These are phyloP conservation scores for Doryteuthis pealeii DNA, from an alignment of 1,140 invertebrate genomes.

Conservation along the genomic window DNA sequence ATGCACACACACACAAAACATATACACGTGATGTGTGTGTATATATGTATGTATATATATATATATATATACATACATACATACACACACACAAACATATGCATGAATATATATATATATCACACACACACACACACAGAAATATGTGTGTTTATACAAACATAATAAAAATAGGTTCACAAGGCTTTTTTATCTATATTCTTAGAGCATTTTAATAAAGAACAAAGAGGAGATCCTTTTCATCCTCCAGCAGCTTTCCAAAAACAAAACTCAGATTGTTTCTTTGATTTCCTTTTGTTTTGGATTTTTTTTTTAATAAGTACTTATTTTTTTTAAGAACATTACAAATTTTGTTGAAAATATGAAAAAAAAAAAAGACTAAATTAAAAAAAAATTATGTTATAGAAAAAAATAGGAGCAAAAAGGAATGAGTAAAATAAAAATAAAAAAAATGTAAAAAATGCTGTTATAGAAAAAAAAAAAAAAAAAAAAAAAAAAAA, in stretches of 20 bases:
- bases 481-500: too few relatives aligned
- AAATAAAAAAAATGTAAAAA: too few relatives aligned
- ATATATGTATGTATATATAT: not conserved
- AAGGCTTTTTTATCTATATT: not conserved
- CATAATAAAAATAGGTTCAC: not conserved
- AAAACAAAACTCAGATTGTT: not conserved
- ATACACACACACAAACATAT: not conserved
- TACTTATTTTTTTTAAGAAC: too few relatives aligned
- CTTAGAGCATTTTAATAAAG: not conserved
- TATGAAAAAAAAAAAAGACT: too few relatives aligned
- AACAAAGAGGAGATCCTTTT: not conserved
- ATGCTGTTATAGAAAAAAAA: too few relatives aligned
- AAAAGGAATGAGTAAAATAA: too few relatives aligned
- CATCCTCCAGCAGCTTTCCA: not conserved
- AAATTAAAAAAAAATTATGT: too few relatives aligned
- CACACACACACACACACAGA: too few relatives aligned
- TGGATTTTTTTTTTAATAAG: not conserved
- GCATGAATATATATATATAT: not conserved
- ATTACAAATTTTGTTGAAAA: too few relatives aligned
- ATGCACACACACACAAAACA: not conserved
- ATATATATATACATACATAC: not conserved
- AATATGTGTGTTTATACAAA: not conserved
- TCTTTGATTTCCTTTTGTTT: not conserved
- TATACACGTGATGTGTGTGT: not conserved
- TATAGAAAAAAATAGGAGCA: too few relatives aligned